phyloP scores from a whole-genome alignment of 1,140 invertebrate genomes.

The Lamellibrachia luymesi region DNA sequence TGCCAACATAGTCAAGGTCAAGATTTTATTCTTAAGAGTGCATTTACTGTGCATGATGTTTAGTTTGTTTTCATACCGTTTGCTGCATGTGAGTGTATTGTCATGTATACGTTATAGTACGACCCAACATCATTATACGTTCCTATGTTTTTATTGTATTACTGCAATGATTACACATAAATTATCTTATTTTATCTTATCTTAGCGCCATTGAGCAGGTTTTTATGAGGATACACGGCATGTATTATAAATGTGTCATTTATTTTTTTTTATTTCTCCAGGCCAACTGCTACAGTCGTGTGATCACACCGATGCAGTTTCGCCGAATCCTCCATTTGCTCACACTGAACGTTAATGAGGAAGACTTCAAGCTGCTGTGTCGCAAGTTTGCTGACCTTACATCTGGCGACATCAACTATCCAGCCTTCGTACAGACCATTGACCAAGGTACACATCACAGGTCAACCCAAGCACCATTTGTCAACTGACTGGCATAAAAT shows the following conservation, averaged over 20 bases:
- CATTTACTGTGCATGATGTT: no score
- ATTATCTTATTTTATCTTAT: background rate
- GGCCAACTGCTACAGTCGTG: conserved; percentile 53
- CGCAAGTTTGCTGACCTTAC: conserved; percentile 53
- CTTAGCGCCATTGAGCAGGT: background rate
- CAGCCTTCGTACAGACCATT: conserved; percentile 55
- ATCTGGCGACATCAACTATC: conserved; percentile 56
- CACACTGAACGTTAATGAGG: conserved; percentile 46
- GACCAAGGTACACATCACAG: conserved; percentile 44
- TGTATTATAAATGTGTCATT: background rate
- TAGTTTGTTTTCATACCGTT: no score
- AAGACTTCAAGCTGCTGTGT: conserved; percentile 51
- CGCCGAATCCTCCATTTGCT: conserved; percentile 54
- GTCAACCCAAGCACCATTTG: background rate
- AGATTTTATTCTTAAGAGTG: no score
- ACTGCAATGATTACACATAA: background rate
- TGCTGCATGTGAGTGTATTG: no score
- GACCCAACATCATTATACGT: no score
- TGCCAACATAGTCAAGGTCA: no score
- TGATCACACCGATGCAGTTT: conserved; percentile 54
- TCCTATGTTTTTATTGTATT: no score
- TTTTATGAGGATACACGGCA: background rate
- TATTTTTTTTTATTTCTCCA: conserved; percentile 31
- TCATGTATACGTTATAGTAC: no score
- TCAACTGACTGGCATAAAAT: no score